phyloP scores from a whole-genome alignment of 2,113 vertebrate genomes.

The Euleptes europaea region DNA sequence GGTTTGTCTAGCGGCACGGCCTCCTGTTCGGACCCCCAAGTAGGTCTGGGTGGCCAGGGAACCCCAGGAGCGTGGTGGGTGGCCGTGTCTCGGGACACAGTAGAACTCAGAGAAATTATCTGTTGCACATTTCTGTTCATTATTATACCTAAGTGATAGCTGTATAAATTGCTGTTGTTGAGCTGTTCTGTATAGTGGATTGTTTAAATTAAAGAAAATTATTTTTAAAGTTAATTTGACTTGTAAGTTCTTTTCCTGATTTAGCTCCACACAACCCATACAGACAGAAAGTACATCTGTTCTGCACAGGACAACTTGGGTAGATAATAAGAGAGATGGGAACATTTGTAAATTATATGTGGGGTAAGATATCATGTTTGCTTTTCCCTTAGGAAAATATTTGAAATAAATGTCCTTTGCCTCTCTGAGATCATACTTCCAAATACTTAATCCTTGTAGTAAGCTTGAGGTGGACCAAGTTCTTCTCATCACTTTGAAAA shows the following conservation, averaged over 20 bases:
- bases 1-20: too few species aligned
- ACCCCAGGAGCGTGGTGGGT: too few species aligned
- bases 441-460: conserved; percentile 37
- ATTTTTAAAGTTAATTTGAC: too few species aligned
- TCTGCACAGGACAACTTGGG: background rate
- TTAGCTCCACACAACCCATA: background rate
- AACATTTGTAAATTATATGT: background rate
- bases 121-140: background rate
- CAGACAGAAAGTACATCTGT: background rate
- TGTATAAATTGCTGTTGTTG: too few species aligned
- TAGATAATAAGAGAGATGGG: conserved; percentile 14
- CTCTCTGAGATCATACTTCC: conserved; percentile 24
- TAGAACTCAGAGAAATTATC: background rate
- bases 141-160: too few species aligned
- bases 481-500: conserved; percentile 41
- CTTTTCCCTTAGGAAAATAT: conserved; percentile 36
- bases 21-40: too few species aligned
- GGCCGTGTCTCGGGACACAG: too few species aligned
- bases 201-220: too few species aligned
- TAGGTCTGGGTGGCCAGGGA: too few species aligned
- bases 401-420: conserved; percentile 9
- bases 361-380: background rate
- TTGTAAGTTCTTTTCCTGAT: too few species aligned
- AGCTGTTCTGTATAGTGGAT: too few species aligned
- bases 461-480: conserved; percentile 23